Conservation (phyloP, 2,888 invertebrate genomes). For the Phalera bucephala region DNA sequence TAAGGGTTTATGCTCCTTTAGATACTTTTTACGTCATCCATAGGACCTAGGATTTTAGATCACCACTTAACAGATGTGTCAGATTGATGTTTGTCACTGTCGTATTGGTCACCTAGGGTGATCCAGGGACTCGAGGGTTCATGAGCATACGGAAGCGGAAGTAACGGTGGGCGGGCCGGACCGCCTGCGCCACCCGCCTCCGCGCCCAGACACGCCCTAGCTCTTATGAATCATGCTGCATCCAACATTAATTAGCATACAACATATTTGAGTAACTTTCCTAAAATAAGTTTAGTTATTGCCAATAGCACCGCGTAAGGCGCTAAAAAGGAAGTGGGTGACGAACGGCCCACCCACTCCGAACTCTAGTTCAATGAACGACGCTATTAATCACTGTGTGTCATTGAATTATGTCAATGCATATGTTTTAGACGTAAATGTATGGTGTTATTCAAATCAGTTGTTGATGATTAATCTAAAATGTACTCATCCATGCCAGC, state of each 20-base stretch:
- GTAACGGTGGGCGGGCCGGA: conserved; percentile 76
- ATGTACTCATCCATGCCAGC: no score
- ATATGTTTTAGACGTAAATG: no score
- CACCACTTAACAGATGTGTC: no score
- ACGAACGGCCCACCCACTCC: conserved; percentile 27
- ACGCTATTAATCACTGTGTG: conserved; percentile 29
- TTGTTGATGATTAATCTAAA: no score
- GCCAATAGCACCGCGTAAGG: conserved; percentile 10
- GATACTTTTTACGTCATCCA: no score
- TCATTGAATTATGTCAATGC: conserved; percentile 13
- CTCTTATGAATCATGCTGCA: conserved; percentile 55
- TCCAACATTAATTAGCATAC: conserved; percentile 62
- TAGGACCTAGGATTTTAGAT: no score
- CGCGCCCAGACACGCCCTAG: conserved; percentile 75
- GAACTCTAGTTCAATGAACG: conserved; percentile 24
- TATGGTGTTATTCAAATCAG: no score
- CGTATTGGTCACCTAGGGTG: neutral
- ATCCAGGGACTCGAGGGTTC: conserved; percentile 31
- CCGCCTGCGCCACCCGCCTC: conserved; percentile 73
- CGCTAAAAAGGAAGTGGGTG: conserved; percentile 27
- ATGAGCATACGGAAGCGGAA: conserved; percentile 73
- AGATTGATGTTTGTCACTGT: no score
- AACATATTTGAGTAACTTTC: conserved; percentile 1
- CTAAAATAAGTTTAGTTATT: conserved; percentile 4
- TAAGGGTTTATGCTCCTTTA: no score